Base-by-base conservation (phyloP, 2,888 invertebrate species). In the Platycnemis pennipes region DNA sequence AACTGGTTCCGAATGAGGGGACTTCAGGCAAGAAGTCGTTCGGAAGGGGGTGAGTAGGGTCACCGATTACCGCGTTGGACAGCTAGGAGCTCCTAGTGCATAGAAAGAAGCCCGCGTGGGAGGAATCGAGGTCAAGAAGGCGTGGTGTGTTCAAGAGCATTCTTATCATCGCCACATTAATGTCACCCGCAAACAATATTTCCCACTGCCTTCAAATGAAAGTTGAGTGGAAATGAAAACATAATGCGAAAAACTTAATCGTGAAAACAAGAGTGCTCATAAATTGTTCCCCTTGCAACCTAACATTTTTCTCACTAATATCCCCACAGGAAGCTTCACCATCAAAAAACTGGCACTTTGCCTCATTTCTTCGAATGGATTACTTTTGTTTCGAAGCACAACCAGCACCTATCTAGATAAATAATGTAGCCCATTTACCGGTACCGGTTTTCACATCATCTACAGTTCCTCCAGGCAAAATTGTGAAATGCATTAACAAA, bases 81-180 rank as follows among this genome's bases (percentile, higher is more conserved):
- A 31, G 37, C 31, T 77, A 4, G 31, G 37, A 37, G 16, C 37
- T 37, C 37, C 7, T 63, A 37, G 13, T 26, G 77, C 37, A 37
- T 77, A 37, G 77, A 37, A 37, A 26, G 77, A 77, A 77, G 37
- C 37, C 2, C n/a, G n/a, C 26, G 77, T 37, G 77, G 77, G 37
- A 37, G 77, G 77, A 31, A 77, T 77, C 37, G 77, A 77, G 77
- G 77, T 77, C 77, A 77, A 8, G 37, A 77, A 77, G 77, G 77
- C 77, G 77, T 37, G 77, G 77, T 37, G 37, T 5, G 77, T 2
- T 77, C 31, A 22, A 37, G 16, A 13, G 16, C 77, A 77, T n/a
- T 77, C 37, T 31, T 77, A 77, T 31, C 77, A 37, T n/a, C 77
- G 37, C 0, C 5, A 77, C 37, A 77, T 77, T 16, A 77, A 8